Evolutionary conservation across 1,140 invertebrate genomes (phyloP).

Genomic region (Oryzaephilus surinamensis): DNA sequence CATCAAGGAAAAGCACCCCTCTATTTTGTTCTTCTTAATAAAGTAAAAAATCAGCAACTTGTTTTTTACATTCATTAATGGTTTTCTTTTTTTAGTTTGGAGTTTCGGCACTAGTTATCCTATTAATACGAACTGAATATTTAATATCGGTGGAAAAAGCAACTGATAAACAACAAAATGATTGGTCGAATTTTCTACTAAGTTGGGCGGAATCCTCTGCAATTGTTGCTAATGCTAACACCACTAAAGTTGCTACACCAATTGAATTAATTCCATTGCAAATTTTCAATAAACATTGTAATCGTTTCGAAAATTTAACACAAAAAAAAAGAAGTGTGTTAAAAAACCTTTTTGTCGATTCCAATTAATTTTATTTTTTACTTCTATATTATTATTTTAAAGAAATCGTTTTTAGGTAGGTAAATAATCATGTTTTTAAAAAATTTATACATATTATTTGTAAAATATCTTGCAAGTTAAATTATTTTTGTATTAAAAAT

Average conservation of each 20-base stretch:
- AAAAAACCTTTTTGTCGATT: slow-evolving; percentile 23
- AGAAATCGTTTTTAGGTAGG: slow-evolving; percentile 4
- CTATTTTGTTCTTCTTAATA: slow-evolving; percentile 31
- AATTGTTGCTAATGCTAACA: too few relatives aligned
- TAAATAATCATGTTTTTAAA: slow-evolving; percentile 7
- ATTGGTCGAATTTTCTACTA: slow-evolving; percentile 27
- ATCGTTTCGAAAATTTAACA: slow-evolving; percentile 23
- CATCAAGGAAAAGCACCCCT: slow-evolving; percentile 30
- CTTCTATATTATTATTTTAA: slow-evolving; percentile 6
- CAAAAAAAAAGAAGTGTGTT: slow-evolving; percentile 22
- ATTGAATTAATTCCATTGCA: slow-evolving; percentile 26
- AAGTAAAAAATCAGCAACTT: slow-evolving; percentile 21
- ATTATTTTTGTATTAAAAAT: slow-evolving; percentile 4
- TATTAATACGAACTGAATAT: slow-evolving; percentile 28
- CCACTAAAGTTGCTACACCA: slow-evolving; percentile 24
- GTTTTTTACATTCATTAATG: slow-evolving; percentile 2
- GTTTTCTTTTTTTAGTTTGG: slow-evolving; percentile 28
- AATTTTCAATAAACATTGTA: slow-evolving; percentile 27
- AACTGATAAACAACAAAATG: slow-evolving; percentile 24
- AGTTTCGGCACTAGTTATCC: slow-evolving; percentile 26
- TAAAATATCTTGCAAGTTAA: slow-evolving; percentile 5
- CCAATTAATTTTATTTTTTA: slow-evolving; percentile 4
- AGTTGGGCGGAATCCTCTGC: slow-evolving; percentile 28
- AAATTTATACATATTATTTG: background rate
- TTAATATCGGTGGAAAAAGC: slow-evolving; percentile 23